Conservation (phyloP, 1,140 invertebrate genomes). For the Tetranychus cinnabarinus region DNA sequence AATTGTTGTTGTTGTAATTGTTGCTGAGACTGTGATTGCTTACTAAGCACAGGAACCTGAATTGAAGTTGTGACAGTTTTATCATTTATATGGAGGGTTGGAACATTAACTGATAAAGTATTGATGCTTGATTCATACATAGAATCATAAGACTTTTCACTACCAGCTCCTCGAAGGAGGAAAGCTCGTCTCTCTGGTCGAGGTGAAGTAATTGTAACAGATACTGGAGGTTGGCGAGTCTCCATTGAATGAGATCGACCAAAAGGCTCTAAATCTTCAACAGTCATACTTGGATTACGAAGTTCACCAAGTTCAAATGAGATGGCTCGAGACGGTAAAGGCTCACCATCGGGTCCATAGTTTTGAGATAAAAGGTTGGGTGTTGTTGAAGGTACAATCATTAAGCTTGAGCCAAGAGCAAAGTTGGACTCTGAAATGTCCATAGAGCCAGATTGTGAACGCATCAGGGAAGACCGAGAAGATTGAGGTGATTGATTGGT, state of each 20-base stretch:
- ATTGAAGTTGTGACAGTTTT: neutral
- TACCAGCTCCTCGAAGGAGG: constrained; percentile 11
- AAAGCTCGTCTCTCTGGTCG: constrained; percentile 15
- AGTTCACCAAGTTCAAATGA: constrained; percentile 14
- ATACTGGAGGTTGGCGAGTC: constrained; percentile 6
- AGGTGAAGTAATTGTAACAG: constrained; percentile 13
- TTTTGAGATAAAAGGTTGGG: neutral
- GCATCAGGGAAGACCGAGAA: constrained; percentile 19
- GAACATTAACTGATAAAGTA: constrained; percentile 6
- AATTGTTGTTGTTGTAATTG: neutral
- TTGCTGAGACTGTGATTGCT: neutral
- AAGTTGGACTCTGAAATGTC: constrained; percentile 16
- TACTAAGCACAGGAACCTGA: neutral
- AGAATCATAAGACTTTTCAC: neutral
- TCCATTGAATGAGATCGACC: constrained; percentile 13
- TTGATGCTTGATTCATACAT: neutral
- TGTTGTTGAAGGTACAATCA: neutral
- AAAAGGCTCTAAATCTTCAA: constrained; percentile 10
- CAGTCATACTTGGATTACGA: constrained; percentile 11
- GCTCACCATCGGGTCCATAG: neutral
- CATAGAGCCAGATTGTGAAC: constrained; percentile 19
- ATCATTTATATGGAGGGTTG: neutral
- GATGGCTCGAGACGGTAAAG: constrained; percentile 7
- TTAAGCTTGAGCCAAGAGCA: constrained; percentile 2
- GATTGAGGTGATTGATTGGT: constrained; percentile 15